These are phyloP conservation scores for Cinclus cinclus DNA, from an alignment of 2,113 vertebrate genomes.

Conservation along the genomic window DNA sequence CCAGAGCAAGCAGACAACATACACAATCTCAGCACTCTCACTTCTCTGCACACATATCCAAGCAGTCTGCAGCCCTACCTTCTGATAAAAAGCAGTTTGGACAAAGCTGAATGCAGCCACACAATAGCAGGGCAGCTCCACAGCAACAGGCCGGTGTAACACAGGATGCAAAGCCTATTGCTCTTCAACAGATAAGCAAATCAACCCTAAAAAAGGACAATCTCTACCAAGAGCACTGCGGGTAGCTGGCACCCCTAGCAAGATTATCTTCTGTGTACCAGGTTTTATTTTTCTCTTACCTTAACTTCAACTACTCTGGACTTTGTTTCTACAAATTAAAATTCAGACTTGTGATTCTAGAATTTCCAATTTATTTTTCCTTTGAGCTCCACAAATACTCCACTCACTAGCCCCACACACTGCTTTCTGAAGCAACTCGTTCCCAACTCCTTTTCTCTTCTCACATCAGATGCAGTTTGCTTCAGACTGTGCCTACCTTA, in stretches of 20 bases:
- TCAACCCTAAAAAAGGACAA: neutral
- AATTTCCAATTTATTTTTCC: neutral
- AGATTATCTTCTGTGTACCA: neutral
- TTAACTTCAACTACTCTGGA: neutral
- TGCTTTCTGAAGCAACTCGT: neutral
- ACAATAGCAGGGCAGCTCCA: neutral
- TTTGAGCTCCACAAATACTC: neutral
- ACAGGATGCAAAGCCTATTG: neutral
- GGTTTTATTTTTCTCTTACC: neutral
- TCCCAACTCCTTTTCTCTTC: neutral
- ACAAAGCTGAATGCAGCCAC: neutral
- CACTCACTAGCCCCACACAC: neutral
- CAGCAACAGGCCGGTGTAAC: neutral
- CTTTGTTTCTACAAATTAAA: neutral
- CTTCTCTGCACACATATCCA: neutral
- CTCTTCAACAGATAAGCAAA: neutral
- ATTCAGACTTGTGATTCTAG: neutral
- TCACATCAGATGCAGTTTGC: neutral
- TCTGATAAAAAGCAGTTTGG: neutral
- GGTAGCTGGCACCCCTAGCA: neutral
- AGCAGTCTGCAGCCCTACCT: fast-evolving
- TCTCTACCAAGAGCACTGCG: neutral
- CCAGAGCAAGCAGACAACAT: neutral
- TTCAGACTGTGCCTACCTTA: neutral
- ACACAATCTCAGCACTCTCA: neutral